Conservation (phyloP, 2,797 vertebrate genomes). For the Chloroceryle inda region DNA sequence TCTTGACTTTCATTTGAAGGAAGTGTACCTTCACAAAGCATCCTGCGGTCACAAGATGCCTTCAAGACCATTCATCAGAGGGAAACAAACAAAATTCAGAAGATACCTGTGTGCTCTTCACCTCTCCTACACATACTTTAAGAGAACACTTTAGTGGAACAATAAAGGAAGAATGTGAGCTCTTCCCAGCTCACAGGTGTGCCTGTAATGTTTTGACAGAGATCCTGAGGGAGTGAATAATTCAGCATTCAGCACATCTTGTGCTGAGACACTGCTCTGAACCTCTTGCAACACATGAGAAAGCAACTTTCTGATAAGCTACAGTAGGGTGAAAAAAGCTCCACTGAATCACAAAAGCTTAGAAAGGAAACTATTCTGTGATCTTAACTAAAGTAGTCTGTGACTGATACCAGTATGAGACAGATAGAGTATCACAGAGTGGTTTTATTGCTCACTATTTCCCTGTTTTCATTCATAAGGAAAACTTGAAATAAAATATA, state of each 20-base stretch:
- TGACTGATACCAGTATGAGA: not conserved
- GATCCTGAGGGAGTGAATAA: not conserved
- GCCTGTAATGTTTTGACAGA: not conserved
- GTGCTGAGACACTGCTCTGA: not conserved
- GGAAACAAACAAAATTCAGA: not conserved
- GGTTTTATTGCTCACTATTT: not conserved
- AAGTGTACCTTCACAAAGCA: not conserved
- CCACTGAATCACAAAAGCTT: not conserved
- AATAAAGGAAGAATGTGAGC: not conserved
- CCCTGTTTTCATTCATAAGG: not conserved
- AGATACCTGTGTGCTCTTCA: not conserved
- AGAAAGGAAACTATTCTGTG: not conserved
- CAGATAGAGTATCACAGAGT: not conserved
- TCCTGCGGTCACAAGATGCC: not conserved
- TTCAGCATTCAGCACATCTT: not conserved
- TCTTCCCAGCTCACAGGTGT: not conserved
- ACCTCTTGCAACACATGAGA: not conserved
- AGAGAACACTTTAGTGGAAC: not conserved
- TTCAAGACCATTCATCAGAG: not conserved
- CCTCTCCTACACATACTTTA: not conserved
- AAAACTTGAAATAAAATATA: not conserved
- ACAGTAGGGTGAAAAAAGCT: accelerated
- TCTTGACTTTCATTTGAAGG: not conserved
- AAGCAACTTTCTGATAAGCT: not conserved
- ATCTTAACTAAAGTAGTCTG: not conserved